Conservation (phyloP, 2,113 vertebrate species). For the Podilymbus podiceps region DNA sequence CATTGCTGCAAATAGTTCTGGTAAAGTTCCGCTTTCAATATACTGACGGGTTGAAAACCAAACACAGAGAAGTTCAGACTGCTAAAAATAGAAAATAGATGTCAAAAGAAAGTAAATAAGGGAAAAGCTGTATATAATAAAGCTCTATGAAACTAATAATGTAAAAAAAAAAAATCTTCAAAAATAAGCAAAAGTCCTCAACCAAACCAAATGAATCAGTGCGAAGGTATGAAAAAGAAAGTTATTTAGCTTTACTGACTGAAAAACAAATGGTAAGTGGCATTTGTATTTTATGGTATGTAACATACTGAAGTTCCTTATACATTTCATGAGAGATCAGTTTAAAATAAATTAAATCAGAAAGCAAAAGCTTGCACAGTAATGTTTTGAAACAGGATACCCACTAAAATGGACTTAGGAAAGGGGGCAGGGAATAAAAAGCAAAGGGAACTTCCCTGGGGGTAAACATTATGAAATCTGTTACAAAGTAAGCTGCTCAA, state of each 20-base stretch:
- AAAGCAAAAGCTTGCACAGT: neutral
- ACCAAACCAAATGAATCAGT: neutral
- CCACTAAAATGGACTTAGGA: neutral
- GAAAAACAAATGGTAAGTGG: neutral
- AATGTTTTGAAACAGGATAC: constrained; percentile 14
- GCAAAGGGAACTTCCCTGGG: neutral
- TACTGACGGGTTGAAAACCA: neutral
- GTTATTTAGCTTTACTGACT: constrained; percentile 7
- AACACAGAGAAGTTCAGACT: neutral
- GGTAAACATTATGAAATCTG: neutral
- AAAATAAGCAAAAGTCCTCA: neutral
- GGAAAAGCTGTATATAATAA: neutral
- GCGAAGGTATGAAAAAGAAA: neutral
- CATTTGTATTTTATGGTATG: neutral
- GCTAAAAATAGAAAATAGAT: neutral
- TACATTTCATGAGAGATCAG: neutral
- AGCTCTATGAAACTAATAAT: neutral
- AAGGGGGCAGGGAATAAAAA: neutral
- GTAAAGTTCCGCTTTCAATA: neutral
- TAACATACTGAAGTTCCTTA: neutral
- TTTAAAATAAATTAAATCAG: neutral
- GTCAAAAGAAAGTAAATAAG: neutral
- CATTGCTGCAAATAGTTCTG: neutral
- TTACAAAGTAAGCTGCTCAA: constrained; percentile 2
- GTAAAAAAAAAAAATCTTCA: neutral